Evolutionary conservation across 1,140 invertebrate genomes (phyloP).

Genomic region (Dreissena polymorpha): DNA sequence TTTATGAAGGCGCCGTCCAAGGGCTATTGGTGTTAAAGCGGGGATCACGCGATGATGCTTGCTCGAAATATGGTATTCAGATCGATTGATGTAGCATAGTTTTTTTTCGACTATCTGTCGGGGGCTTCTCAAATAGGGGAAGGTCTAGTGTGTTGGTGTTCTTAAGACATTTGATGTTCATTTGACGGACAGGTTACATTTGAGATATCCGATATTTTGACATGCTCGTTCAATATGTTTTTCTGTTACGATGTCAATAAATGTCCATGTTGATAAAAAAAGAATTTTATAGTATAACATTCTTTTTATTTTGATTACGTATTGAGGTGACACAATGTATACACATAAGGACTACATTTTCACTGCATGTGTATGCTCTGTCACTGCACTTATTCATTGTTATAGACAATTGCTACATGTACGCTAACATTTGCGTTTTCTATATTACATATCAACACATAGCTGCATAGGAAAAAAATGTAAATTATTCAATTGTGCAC

Average conservation of each 20-base stretch:
- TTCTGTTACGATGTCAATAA: background rate
- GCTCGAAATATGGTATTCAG: constrained; percentile 37
- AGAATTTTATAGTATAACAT: background rate
- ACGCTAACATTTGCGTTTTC: no score
- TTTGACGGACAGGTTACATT: background rate
- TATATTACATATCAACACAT: no score
- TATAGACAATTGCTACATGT: no score
- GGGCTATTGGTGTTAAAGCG: constrained; percentile 38
- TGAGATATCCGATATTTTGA: background rate
- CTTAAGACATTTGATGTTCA: background rate
- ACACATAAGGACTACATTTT: no score
- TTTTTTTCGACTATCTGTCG: constrained; percentile 52
- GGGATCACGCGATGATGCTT: constrained; percentile 31
- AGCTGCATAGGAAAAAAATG: no score
- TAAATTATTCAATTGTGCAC: no score
- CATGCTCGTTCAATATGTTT: background rate
- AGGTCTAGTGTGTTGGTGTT: background rate
- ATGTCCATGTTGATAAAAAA: background rate
- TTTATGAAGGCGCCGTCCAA: constrained; percentile 20
- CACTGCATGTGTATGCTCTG: no score
- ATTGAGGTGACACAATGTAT: background rate
- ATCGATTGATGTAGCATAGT: constrained; percentile 53
- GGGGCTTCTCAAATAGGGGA: background rate
- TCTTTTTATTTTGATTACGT: background rate
- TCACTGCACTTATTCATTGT: no score